phyloP scores from a whole-genome alignment of 2,888 invertebrate species.

The Teinopalpus imperialis region DNA sequence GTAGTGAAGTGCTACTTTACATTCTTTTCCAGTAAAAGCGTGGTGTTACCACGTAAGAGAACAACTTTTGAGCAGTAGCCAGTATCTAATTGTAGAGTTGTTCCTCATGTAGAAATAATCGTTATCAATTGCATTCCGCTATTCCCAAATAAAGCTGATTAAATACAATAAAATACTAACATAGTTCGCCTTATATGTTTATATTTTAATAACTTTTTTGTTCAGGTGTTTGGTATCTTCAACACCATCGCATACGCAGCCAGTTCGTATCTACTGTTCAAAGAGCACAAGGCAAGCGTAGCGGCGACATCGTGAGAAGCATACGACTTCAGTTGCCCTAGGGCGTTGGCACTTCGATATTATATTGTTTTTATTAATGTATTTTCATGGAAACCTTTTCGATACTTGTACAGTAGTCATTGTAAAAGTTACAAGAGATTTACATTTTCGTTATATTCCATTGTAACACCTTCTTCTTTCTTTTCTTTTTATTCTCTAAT shows the following conservation, averaged over 20 bases:
- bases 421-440: conserved; percentile 14
- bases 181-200: too few relatives aligned
- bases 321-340: conserved; percentile 30
- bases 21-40: too few relatives aligned
- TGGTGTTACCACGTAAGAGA: too few relatives aligned
- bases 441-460: conserved; percentile 23
- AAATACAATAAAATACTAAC: too few relatives aligned
- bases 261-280: conserved; percentile 88
- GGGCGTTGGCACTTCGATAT: too few relatives aligned
- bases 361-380: conserved; percentile 36
- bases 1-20: too few relatives aligned
- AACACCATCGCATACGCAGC: conserved; percentile 90
- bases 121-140: too few relatives aligned
- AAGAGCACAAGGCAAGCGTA: conserved; percentile 84
- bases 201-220: conserved; percentile 51
- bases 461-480: conserved; percentile 3
- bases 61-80: too few relatives aligned
- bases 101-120: too few relatives aligned
- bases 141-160: too few relatives aligned
- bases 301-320: conserved; percentile 37
- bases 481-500: conserved; percentile 18
- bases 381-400: conserved; percentile 23
- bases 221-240: conserved; percentile 90
- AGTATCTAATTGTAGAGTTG: too few relatives aligned
- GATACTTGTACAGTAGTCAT: conserved; percentile 31